A percentile compares a stretch with the other conserved stretches of the same genome.
These are phyloP conservation scores for Torymus auratus DNA, from an alignment of 2,888 invertebrate species.

Conservation along the genomic window DNA sequence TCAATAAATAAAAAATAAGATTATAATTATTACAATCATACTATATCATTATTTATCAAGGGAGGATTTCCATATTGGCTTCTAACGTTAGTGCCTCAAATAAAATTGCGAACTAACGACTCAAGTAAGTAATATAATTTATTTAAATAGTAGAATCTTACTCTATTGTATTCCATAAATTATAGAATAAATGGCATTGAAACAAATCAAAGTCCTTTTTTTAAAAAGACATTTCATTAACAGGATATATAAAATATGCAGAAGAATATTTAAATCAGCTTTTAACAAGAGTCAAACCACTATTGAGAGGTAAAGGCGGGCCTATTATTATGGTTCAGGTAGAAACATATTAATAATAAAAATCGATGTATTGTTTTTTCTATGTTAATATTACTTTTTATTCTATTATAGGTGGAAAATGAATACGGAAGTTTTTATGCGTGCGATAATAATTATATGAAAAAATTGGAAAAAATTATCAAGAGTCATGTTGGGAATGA, in stretches of 20 bases:
- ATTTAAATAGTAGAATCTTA: no score
- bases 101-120: slow-evolving; percentile 83
- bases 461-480: slow-evolving; percentile 83
- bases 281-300: slow-evolving; percentile 77
- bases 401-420: slow-evolving; percentile 85
- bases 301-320: slow-evolving; percentile 86
- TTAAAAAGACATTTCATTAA: background rate
- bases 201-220: no score
- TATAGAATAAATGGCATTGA: no score
- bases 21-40: background rate
- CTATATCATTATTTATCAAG: slow-evolving; percentile 73
- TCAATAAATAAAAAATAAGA: no score
- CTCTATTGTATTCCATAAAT: no score
- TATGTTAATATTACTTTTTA: background rate
- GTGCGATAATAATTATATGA: slow-evolving; percentile 84
- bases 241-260: slow-evolving; percentile 77
- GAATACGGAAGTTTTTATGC: slow-evolving; percentile 92
- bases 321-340: slow-evolving; percentile 93
- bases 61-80: slow-evolving; percentile 91
- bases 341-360: background rate
- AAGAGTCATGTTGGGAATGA: slow-evolving; percentile 80
- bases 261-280: slow-evolving; percentile 78
- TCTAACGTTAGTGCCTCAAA: slow-evolving; percentile 81
- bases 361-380: background rate
- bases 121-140: slow-evolving; percentile 65